phyloP scores from a whole-genome alignment of 2,888 invertebrate genomes.

The Abrostola triplasia region DNA sequence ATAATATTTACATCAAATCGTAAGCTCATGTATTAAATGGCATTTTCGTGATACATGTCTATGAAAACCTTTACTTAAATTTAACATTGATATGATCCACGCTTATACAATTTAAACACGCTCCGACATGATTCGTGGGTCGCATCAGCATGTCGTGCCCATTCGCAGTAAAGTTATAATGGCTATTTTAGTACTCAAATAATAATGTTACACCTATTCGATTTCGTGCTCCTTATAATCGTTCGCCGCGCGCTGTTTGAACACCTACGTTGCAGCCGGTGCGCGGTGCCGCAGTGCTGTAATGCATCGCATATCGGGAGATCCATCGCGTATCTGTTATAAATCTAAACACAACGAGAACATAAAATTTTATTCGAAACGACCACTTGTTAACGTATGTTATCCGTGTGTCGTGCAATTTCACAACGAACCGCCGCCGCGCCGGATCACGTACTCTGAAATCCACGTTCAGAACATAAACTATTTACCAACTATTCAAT shows the following conservation, averaged over 20 bases:
- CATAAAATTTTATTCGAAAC: constrained; percentile 80
- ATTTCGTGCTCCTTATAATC: constrained; percentile 44
- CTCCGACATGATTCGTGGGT: constrained; percentile 58
- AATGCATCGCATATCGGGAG: constrained; percentile 62
- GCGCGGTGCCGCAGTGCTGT: constrained; percentile 40
- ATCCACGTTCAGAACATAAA: constrained; percentile 86
- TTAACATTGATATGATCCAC: constrained; percentile 64
- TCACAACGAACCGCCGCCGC: constrained; percentile 77
- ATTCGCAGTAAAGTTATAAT: constrained; percentile 71
- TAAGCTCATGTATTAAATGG: constrained; percentile 18
- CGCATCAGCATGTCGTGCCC: constrained; percentile 69
- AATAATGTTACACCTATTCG: constrained; percentile 52
- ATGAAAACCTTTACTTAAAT: constrained; percentile 37
- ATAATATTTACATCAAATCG: constrained; percentile 8
- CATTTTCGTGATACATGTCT: constrained; percentile 36
- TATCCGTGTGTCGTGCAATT: constrained; percentile 81
- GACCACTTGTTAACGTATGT: constrained; percentile 83
- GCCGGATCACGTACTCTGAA: constrained; percentile 85
- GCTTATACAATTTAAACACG: constrained; percentile 53
- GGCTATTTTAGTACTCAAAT: constrained; percentile 67
- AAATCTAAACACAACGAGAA: constrained; percentile 80
- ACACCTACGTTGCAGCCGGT: constrained; percentile 25
- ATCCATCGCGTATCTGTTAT: constrained; percentile 73
- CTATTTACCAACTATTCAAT: constrained; percentile 87
- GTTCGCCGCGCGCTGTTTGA: constrained; percentile 19